Base-by-base conservation (phyloP, 2,113 vertebrate genomes). In the Thamnaconus septentrionalis region DNA sequence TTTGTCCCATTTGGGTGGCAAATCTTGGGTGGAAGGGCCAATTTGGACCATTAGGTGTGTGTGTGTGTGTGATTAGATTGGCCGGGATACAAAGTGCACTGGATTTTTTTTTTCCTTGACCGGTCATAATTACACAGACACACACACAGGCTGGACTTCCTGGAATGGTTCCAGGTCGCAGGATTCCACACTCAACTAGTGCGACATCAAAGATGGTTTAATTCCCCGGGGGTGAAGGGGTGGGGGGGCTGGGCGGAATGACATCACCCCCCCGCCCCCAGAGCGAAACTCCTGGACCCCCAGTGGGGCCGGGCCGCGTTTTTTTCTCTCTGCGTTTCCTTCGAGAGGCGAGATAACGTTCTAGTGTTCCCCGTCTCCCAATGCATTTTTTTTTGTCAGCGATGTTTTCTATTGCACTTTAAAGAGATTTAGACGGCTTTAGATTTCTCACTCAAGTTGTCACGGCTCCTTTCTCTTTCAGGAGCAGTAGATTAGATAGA, bases 41-140 rank as follows among this genome's bases (percentile, higher is more conserved):
- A 85, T 81, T 82, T 71, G 59, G 65, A 11, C 73, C 61, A 87
- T 86, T 88, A 81, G 61, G 76, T 59, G 72, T 62, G 64, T 62
- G 75, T 52, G 40, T 50, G 56, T 64, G 45, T 55, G 12, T 18
- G 69, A 62, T 63, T 79, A 69, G 58, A 45, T 6, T 45, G 44
- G 44, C 5, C 18, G 18, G 18, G 44, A 76, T 8, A 61, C 49
- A 49, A 18, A n/a, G 41, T 56, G 42, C 62, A 65, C 45, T 66
- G 31, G 56, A 57, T 7, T 48, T 71, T 78, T 56, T 59, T 43
- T 59, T 66, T 67, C 52, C 55, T 63, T 78, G 70, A 75, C 80
- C 69, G 62, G 48, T 84, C 61, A 56, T 77, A 78, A 83, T 81
- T 69, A 66, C 40, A 69, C 52, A 71, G 41, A 44, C 56, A 67